Evolutionary conservation across 1,140 invertebrate genomes (phyloP), one percentile per base, ranked within the genome.

Genomic region (Eumeta japonica): DNA sequence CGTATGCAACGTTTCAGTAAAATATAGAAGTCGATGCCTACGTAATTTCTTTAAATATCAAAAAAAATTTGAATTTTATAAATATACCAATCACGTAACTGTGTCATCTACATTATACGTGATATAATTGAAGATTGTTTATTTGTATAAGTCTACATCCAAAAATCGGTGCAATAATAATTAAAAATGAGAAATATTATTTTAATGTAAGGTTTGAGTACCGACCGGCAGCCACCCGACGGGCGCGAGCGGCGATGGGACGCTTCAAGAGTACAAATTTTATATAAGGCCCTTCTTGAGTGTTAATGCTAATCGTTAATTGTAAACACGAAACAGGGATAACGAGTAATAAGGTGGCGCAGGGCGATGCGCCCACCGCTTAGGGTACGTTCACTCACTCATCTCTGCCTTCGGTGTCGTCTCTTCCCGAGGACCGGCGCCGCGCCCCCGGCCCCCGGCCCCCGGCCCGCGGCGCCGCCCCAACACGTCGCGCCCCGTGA

Each of bases 221-320:
- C 37, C 47, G 28, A 43, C 39, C 41, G 40, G 48, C 46, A 45
- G 43, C 49, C 30, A 43, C 14, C n/a, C n/a, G n/a, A 52, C 46
- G 59, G 52, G 55, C 58, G 49, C 47, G 51, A 55, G 53, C 60
- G 58, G 61, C 66, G 62, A 66, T 60, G 59, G 62, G 58, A 68
- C 58, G 59, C 59, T 61, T 51, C 55, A 67, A 75, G 64, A 77
- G 75, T 77, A 77, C 75, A 78, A 78, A 76, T 77, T 76, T 70
- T 74, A 62, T 78, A 68, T 76, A 78, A 78, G 72, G 65, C 70
- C 70, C 68, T 70, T 66, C 55, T 61, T 62, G 59, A 62, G 52
- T 68, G 58, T 66, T 65, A 67, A 60, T 64, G 61, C 50, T 66
- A 55, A 62, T 62, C 46, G 49, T 63, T 68, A 62, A 66, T 62